These are phyloP conservation scores for Drosophila funebris DNA, from an alignment of 1,140 invertebrate species.

Conservation along the genomic window DNA sequence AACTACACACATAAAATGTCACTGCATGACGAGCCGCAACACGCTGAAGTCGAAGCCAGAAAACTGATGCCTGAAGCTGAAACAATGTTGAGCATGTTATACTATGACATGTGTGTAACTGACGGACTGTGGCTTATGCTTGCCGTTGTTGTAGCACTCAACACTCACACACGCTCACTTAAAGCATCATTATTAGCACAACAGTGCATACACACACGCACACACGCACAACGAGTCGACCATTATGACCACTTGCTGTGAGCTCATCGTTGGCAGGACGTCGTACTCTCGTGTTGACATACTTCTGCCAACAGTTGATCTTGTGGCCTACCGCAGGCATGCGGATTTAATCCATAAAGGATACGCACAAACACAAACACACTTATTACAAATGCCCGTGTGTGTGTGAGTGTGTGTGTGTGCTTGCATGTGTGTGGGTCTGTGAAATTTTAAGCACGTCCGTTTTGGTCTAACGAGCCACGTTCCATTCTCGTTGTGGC, in stretches of 20 bases:
- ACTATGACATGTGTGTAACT: conserved; percentile 25
- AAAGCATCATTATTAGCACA: conserved; percentile 79
- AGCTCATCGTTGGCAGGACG: conserved; percentile 40
- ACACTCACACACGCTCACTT: conserved; percentile 48
- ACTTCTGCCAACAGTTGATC: conserved; percentile 82
- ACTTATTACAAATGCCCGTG: conserved; percentile 38
- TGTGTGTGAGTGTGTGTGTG: conserved; percentile 7
- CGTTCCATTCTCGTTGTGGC: conserved; percentile 42
- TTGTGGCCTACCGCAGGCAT: conserved; percentile 80
- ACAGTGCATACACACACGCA: conserved; percentile 35
- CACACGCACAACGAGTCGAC: conserved; percentile 39
- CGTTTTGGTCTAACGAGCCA: conserved; percentile 76
- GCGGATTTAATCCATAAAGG: conserved; percentile 82
- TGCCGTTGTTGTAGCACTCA: conserved; percentile 64
- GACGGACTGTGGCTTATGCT: conserved; percentile 48
- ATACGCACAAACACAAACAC: conserved; percentile 60
- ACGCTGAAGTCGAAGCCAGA: conserved; percentile 18
- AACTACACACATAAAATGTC: not conserved
- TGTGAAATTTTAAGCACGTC: conserved; percentile 80
- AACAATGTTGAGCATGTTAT: conserved; percentile 41
- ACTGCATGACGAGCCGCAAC: not conserved
- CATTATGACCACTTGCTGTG: conserved; percentile 75
- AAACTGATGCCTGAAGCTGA: not conserved
- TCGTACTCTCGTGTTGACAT: conserved; percentile 71
- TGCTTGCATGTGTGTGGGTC: conserved; percentile 20